Evolutionary conservation across 2,797 vertebrate genomes (phyloP).

Genomic region (Babyrousa celebensis): DNA sequence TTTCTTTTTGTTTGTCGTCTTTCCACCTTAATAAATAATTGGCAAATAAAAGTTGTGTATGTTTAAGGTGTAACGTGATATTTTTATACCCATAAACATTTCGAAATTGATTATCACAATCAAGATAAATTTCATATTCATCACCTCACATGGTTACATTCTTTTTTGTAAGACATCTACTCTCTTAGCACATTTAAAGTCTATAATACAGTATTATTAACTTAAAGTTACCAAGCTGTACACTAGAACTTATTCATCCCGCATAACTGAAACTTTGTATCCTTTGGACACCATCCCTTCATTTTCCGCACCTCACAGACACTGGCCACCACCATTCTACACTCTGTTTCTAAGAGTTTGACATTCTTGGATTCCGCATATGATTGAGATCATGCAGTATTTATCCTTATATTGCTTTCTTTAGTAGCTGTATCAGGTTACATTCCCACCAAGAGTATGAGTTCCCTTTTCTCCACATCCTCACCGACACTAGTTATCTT

Average conservation of each 20-base stretch:
- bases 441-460: neutral
- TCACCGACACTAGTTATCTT: neutral
- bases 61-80: neutral
- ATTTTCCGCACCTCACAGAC: neutral
- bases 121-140: neutral
- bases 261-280: neutral
- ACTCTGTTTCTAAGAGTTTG: neutral
- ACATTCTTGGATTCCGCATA: neutral
- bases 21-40: neutral
- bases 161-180: neutral
- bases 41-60: neutral
- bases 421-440: neutral
- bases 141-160: neutral
- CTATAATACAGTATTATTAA: neutral
- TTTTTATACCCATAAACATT: neutral
- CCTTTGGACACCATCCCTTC: neutral
- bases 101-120: neutral
- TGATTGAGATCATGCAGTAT: neutral
- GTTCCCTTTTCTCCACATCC: neutral
- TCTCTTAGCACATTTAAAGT: neutral
- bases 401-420: neutral
- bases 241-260: neutral
- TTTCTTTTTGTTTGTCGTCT: conserved; percentile 5
- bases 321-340: neutral
- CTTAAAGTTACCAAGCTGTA: neutral